A percentile compares a stretch with the other conserved stretches of the same genome.
phyloP scores from a whole-genome alignment of 2,113 vertebrate species.

The Scytalopus superciliaris region DNA sequence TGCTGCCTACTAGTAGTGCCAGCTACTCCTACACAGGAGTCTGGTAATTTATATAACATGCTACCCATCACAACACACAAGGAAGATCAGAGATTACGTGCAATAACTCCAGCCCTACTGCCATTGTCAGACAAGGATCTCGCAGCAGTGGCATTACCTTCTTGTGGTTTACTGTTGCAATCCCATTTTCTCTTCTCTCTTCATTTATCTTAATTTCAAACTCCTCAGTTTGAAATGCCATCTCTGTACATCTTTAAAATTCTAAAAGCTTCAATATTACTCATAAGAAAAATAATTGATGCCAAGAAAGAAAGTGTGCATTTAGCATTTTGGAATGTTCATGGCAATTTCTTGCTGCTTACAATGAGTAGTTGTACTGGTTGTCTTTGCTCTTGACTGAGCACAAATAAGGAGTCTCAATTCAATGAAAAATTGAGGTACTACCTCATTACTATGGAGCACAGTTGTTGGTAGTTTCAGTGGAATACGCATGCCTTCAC shows the following conservation, averaged over 20 bases:
- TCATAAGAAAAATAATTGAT: not conserved
- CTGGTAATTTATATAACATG: slow-evolving; percentile 5
- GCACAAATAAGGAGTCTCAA: not conserved
- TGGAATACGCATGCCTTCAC: not conserved
- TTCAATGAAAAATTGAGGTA: not conserved
- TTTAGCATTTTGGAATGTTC: not conserved
- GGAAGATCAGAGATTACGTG: not conserved
- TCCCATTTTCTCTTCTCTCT: not conserved
- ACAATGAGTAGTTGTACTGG: not conserved
- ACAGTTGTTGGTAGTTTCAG: not conserved
- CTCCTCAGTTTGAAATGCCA: not conserved
- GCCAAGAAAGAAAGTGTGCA: not conserved
- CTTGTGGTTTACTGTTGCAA: slow-evolving; percentile 7
- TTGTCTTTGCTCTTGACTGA: not conserved
- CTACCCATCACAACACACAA: not conserved
- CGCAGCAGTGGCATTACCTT: not conserved
- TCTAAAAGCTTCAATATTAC: not conserved
- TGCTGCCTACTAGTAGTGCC: not conserved
- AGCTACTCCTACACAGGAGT: not conserved
- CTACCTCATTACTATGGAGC: not conserved
- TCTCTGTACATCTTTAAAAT: not conserved
- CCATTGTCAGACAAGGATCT: not conserved
- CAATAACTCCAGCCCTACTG: not conserved
- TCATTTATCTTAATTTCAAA: not conserved
- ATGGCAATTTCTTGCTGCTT: not conserved